A percentile compares a stretch with the other conserved stretches of the same genome.
Conservation (phyloP, 2,113 vertebrate species). For the Baryphthengus martii region DNA sequence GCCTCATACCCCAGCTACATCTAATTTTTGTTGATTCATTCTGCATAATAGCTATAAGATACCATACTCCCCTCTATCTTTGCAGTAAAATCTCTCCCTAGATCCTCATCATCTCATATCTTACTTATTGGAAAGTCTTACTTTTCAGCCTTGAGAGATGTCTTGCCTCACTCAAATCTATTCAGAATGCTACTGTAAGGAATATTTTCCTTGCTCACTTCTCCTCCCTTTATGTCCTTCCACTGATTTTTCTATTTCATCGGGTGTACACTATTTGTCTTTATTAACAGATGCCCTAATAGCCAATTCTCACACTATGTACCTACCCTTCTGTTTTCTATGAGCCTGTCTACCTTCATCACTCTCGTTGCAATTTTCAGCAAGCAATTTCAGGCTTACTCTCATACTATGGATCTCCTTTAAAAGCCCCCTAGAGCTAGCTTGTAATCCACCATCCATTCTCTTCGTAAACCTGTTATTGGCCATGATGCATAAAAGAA, state of each 20-base stretch:
- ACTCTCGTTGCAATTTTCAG: not conserved
- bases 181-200: not conserved
- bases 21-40: slow-evolving; percentile 45
- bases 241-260: not conserved
- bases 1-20: not conserved
- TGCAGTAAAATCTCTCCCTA: slow-evolving; percentile 16
- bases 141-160: not conserved
- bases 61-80: not conserved
- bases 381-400: slow-evolving; percentile 1
- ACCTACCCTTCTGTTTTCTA: not conserved
- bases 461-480: slow-evolving; percentile 29
- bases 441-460: slow-evolving; percentile 6
- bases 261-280: not conserved
- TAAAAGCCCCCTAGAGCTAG: slow-evolving; percentile 20
- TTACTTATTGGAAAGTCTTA: slow-evolving; percentile 34
- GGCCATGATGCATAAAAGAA: slow-evolving; percentile 34
- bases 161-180: not conserved
- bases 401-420: not conserved
- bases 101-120: slow-evolving; percentile 18
- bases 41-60: slow-evolving; percentile 15
- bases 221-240: not conserved
- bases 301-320: not conserved
- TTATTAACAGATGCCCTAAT: slow-evolving; percentile 12
- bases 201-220: not conserved
- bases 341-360: not conserved